Base-by-base conservation (phyloP, 2,888 invertebrate species). In the Scaptomyza polygonia region DNA sequence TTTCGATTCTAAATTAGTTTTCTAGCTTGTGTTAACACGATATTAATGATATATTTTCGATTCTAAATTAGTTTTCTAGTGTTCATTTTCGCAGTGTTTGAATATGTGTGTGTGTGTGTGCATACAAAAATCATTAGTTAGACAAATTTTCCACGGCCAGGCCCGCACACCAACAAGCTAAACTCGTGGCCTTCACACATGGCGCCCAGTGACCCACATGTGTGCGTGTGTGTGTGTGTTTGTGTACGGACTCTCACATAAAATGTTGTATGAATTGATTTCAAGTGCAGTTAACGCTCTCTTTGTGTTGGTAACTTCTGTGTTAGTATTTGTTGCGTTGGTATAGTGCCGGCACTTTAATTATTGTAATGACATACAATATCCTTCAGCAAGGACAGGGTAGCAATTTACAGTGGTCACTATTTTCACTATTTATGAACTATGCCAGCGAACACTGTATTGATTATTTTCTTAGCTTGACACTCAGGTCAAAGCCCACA, bases 321-420 rank as follows among this genome's bases (percentile, higher is more conserved):
- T 21, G 42, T 29, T 16, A 4, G 18, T 8, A 25, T 21, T n/a
- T 9, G 40, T 42, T 44, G 40, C 40, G 40, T 54, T 32, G 8
- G 49, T 66, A 48, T 52, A 29, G 47, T 55, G 54, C 77, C 81
- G 82, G 77, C 66, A 59, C 53, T 63, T 68, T 54, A 51, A 61
- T 63, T 55, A 42, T 12, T 27, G 63, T 67, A 49, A 40, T 61
- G 16, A 43, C 44, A 52, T n/a, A n/a, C n/a, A 44, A 53, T 65
- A 77, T 70, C 77, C 73, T 79, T 76, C 56, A 43, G 27, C 77
- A 78, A 86, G 84, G 86, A 77, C 86, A 77, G 27, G 39, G 42
- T 30, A 29, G 32, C 25, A 47, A 51, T 40, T 30, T 69, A 34
- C 34, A 34, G 34, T 34, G 34, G 25, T 25, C 25, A 5, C 25